Percentiles rank a stretch among this genome's conserved stretches.
Evolutionary conservation across 2,113 vertebrate species (phyloP).

Genomic region (Pampusana beccarii): DNA sequence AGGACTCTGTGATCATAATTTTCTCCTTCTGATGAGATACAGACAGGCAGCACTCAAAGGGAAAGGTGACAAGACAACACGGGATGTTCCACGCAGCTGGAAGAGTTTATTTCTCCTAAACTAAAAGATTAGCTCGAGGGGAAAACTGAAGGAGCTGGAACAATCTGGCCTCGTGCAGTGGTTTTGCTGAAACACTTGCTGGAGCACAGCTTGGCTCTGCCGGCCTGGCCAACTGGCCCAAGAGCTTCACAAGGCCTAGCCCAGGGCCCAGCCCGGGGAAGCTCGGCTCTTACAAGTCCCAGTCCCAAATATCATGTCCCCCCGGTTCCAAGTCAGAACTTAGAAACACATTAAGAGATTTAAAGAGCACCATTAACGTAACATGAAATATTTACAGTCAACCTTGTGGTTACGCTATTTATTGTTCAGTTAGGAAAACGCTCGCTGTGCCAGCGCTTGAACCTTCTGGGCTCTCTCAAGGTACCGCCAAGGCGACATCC

Average conservation of each 20-base stretch:
- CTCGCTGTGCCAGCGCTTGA: neutral
- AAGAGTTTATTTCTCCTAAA: neutral
- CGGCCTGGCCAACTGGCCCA: too few species aligned
- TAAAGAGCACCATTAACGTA: neutral
- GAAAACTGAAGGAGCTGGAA: neutral
- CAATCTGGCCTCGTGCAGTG: rapidly evolving
- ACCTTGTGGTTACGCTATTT: neutral
- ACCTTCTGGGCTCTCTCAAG: neutral
- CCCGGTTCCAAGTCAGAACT: neutral
- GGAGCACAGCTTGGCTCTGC: neutral
- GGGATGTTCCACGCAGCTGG: neutral
- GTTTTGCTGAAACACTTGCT: neutral
- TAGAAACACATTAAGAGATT: neutral
- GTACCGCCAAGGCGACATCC: too few species aligned
- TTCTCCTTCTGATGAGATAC: neutral
- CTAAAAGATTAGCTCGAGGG: neutral
- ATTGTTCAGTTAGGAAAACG: neutral
- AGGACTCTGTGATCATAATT: neutral
- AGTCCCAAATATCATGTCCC: neutral
- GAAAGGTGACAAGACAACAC: neutral
- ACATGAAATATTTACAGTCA: neutral
- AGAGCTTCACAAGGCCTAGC: too few species aligned
- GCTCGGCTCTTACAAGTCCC: neutral
- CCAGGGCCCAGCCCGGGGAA: neutral
- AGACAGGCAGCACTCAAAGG: neutral